Base-by-base conservation (phyloP, 2,797 vertebrate species). In the Cuculus canorus region DNA sequence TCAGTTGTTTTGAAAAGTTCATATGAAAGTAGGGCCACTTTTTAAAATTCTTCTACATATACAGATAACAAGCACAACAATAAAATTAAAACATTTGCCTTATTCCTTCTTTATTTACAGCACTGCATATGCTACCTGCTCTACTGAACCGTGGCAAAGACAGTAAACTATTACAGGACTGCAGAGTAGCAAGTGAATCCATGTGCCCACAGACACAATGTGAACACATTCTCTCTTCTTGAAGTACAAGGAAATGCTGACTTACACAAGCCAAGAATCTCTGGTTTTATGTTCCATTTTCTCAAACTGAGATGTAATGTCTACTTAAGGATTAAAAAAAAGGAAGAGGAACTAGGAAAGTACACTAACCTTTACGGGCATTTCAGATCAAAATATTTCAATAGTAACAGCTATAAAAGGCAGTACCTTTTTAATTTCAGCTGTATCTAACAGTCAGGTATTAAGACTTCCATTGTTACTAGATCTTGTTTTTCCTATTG, bases 181-280 rank as follows among this genome's bases (percentile, higher is more conserved):
- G 53, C 5, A 48, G 14, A 56, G 16, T 2, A 65, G 43, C 7
- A 77, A 43, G 27, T 45, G 47, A 91, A 93, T 28, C 21, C 1
- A 0, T 1, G 3, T n/a, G 37, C 10, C 28, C 37, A 35, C 0
- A 4, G 11, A 57, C 39, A n/a, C 13, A 4, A 27, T 0, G 1
- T 7, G 25, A 70, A 75, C 17, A 2, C 11, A 64, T 3, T 32
- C 41, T 19, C 10, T 11, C 25, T 70, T 57, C n/a, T 13, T 32
- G 57, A 50, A 5, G 45, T 12, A 54, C 30, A 43, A 71, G 37
- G 27, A 91, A 91, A 61, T 41, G 19, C 9, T 86, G 33, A 53
- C 27, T 92, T 35, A 86, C 16, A 84, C 17, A 70, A 54, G 45
- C 8, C 53, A 92, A 90, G 63, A 73, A 77, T 3, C 17, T 39